Conservation (phyloP, 2,888 invertebrate species). For the Erebia epiphron region DNA sequence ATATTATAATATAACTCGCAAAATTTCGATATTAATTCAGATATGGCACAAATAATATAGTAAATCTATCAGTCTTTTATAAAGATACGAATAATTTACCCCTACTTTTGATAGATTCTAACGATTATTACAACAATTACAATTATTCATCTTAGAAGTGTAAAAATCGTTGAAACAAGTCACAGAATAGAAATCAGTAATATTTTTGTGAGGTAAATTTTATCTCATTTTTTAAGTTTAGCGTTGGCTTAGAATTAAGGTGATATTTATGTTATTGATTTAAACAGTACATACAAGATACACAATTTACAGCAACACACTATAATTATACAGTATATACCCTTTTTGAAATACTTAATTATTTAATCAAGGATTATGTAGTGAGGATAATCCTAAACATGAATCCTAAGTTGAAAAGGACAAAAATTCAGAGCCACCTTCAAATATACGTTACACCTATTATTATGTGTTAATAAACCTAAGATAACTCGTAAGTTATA, state of each 20-base stretch:
- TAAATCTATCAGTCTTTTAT: slow-evolving; percentile 79
- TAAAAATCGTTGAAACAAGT: background rate
- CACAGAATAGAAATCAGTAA: background rate
- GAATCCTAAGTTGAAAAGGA: background rate
- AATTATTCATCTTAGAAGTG: background rate
- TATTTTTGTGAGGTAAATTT: background rate
- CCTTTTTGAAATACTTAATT: no score
- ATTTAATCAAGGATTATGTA: no score
- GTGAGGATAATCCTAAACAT: no score
- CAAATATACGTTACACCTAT: background rate
- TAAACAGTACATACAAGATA: no score
- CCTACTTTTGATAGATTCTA: slow-evolving; percentile 29
- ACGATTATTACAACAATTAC: background rate
- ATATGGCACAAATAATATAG: slow-evolving; percentile 75
- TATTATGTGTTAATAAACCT: slow-evolving; percentile 1
- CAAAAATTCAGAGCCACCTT: background rate
- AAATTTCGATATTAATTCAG: slow-evolving; percentile 44
- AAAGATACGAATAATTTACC: slow-evolving; percentile 34
- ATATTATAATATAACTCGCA: slow-evolving; percentile 19
- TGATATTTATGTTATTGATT: background rate
- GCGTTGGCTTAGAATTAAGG: background rate
- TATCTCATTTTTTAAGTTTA: background rate
- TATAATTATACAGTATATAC: no score
- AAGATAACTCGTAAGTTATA: slow-evolving; percentile 21
- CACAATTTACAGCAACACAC: no score